Percentiles rank a stretch among this genome's conserved stretches.
Evolutionary conservation across 2,888 invertebrate genomes (phyloP).

Genomic region (Athetis lepigone): DNA sequence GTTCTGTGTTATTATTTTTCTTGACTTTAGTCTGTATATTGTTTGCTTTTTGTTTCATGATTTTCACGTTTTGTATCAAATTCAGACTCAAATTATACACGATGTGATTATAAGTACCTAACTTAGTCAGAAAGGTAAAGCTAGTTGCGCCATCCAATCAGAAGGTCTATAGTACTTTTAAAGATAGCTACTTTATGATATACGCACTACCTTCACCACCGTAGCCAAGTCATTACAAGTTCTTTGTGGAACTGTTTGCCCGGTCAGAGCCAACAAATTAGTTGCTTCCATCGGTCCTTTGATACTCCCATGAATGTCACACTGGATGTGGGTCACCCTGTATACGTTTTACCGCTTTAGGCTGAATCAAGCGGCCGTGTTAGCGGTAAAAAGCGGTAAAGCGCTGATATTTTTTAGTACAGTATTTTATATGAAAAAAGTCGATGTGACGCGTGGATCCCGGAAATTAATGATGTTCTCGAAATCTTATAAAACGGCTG

Average conservation of each 20-base stretch:
- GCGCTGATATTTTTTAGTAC: background rate
- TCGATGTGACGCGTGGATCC: background rate
- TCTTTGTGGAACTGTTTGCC: constrained; percentile 35
- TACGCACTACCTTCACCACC: background rate
- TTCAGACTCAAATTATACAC: no score
- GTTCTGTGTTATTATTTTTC: no score
- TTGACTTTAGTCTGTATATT: no score
- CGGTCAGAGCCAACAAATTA: constrained; percentile 25
- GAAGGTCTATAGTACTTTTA: no score
- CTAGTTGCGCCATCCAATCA: no score
- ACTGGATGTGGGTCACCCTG: constrained; percentile 34
- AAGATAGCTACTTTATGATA: background rate
- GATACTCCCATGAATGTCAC: constrained; percentile 32
- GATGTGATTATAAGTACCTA: no score
- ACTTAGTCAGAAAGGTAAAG: no score
- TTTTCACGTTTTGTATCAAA: background rate
- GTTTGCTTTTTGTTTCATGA: no score
- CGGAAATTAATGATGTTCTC: background rate
- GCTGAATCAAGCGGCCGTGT: constrained; percentile 4
- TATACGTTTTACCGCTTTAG: constrained; percentile 7
- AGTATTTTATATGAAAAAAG: background rate
- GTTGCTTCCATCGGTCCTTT: constrained; percentile 25
- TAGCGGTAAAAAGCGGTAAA: constrained; percentile 13
- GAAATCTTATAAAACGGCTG: background rate
- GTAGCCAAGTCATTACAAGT: background rate